Percentiles rank a stretch among this genome's conserved stretches.
Evolutionary conservation across 2,113 vertebrate genomes (phyloP).

Genomic region (Telmatochromis sp.): DNA sequence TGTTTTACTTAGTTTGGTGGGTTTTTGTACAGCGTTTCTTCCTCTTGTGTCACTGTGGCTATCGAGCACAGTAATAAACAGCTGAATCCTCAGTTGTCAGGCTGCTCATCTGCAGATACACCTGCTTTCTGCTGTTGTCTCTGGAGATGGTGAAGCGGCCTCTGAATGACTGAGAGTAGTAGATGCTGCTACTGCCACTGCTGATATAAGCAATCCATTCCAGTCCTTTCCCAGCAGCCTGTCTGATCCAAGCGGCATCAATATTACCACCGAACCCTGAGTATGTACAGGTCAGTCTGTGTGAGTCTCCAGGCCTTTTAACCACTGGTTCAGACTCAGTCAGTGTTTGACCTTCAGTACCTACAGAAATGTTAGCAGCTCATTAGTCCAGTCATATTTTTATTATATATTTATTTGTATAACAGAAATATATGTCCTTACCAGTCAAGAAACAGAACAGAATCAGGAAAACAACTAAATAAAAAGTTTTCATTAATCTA

Average conservation of each 20-base stretch:
- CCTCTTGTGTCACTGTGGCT: rapidly evolving
- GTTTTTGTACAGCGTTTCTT: rapidly evolving
- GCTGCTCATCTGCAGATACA: neutral
- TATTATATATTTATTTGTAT: neutral
- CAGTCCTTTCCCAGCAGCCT: rapidly evolving
- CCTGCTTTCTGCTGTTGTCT: neutral
- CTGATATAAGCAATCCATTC: rapidly evolving
- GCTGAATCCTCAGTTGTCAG: neutral
- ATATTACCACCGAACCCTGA: rapidly evolving
- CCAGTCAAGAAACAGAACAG: neutral
- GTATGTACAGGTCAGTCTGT: neutral
- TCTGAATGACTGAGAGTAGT: rapidly evolving
- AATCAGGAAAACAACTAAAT: rapidly evolving
- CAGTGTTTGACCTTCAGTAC: neutral
- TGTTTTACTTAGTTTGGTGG: too few species aligned
- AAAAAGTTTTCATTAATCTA: rapidly evolving
- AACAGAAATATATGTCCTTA: neutral
- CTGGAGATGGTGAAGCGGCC: rapidly evolving
- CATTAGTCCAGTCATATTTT: neutral
- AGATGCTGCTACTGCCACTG: rapidly evolving
- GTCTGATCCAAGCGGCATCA: rapidly evolving
- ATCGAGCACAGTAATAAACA: rapidly evolving
- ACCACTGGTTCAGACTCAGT: rapidly evolving
- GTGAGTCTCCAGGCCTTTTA: rapidly evolving
- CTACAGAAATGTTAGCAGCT: neutral